phyloP scores from a whole-genome alignment of 2,797 vertebrate species.

The Falco peregrinus region DNA sequence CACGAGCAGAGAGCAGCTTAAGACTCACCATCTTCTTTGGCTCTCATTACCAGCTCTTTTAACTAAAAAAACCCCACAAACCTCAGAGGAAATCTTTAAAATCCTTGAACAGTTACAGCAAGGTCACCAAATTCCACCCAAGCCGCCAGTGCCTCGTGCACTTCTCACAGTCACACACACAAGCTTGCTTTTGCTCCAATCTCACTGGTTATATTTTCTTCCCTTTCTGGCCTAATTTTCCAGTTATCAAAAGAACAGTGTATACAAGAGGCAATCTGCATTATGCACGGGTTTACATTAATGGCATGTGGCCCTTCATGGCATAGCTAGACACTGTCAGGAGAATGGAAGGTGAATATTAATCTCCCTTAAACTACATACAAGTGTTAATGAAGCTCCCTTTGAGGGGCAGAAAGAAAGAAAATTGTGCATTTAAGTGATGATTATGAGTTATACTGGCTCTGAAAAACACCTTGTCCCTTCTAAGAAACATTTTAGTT shows the following conservation, averaged over 20 bases:
- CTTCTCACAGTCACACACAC: neutral
- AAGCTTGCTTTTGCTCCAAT: neutral
- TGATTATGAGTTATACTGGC: neutral
- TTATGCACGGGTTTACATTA: neutral
- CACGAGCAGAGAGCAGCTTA: neutral
- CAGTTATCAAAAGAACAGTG: accelerated
- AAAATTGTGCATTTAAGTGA: neutral
- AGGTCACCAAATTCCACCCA: neutral
- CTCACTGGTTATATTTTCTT: neutral
- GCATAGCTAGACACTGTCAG: neutral
- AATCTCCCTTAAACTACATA: neutral
- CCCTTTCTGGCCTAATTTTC: neutral
- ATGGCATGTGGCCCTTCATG: neutral
- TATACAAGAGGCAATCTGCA: neutral
- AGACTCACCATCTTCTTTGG: neutral
- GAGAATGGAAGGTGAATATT: neutral
- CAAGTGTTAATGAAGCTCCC: neutral
- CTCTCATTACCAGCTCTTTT: neutral
- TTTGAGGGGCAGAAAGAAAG: neutral
- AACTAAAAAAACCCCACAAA: neutral
- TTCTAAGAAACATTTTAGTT: neutral
- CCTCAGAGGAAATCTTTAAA: neutral
- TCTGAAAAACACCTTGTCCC: neutral
- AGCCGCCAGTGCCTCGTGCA: neutral
- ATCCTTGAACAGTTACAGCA: neutral